Conservation (phyloP, 2,797 vertebrate genomes). For the Acanthurus lineatus region DNA sequence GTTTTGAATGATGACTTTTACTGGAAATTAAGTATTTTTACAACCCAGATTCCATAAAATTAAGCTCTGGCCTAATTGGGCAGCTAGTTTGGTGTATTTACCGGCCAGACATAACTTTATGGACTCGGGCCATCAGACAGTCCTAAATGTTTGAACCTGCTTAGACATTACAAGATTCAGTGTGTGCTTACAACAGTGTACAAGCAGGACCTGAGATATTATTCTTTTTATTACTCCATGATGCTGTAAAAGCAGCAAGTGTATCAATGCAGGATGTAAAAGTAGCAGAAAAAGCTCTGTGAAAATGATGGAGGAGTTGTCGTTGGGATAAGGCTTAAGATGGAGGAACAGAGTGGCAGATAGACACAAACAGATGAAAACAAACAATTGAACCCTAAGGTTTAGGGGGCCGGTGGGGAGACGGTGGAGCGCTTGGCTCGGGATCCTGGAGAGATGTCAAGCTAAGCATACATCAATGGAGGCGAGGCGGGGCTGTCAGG, state of each 20-base stretch:
- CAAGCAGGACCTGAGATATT: not conserved
- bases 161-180: not conserved
- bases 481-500: slow-evolving; percentile 62
- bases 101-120: too few species aligned
- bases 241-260: not conserved
- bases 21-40: too few species aligned
- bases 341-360: slow-evolving; percentile 17
- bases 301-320: not conserved
- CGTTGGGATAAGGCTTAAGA: not conserved
- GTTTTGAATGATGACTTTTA: too few species aligned
- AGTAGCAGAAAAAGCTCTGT: not conserved
- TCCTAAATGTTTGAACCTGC: too few species aligned
- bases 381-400: slow-evolving; percentile 47
- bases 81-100: too few species aligned
- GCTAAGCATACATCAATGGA: slow-evolving; percentile 76
- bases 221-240: slow-evolving; percentile 1
- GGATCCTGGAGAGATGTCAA: slow-evolving; percentile 72
- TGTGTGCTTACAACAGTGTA: not conserved
- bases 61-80: too few species aligned
- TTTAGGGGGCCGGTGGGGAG: slow-evolving; percentile 22
- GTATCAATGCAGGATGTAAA: not conserved
- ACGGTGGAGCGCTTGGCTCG: slow-evolving; percentile 29
- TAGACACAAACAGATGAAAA: slow-evolving; percentile 47
- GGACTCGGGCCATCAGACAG: too few species aligned
- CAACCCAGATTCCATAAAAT: too few species aligned